phyloP scores from a whole-genome alignment of 2,113 vertebrate species.

The Anoplopoma fimbria region DNA sequence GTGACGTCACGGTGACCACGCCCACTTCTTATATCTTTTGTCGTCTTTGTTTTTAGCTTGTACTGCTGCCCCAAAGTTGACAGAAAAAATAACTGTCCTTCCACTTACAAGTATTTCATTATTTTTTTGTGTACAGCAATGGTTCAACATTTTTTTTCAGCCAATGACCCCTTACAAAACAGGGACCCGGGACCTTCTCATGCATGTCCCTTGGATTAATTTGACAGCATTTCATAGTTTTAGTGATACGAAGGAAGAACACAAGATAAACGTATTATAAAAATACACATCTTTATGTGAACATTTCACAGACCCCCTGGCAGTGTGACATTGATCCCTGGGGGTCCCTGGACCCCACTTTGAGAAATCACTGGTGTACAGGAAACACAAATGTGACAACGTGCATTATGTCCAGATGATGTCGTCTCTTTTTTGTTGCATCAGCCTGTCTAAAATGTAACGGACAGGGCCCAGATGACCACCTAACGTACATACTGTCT shows the following conservation, averaged over 20 bases:
- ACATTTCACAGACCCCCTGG: not conserved
- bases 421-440: slow-evolving; percentile 1
- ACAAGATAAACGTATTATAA: too few species aligned
- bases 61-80: too few species aligned
- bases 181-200: too few species aligned
- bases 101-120: not conserved
- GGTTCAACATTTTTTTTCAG: too few species aligned
- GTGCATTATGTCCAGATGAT: not conserved
- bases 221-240: not conserved
- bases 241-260: not conserved
- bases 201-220: too few species aligned
- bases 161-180: too few species aligned
- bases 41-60: too few species aligned
- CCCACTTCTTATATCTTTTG: too few species aligned
- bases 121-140: not conserved
- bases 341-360: not conserved
- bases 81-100: not conserved
- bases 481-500: not conserved
- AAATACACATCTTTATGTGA: not conserved
- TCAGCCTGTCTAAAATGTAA: not conserved
- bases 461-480: not conserved
- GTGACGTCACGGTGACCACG: too few species aligned
- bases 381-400: not conserved
- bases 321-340: not conserved
- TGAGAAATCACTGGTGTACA: not conserved